Evolutionary conservation across 1,140 invertebrate species (phyloP).

Genomic region (Drosophila funebris): DNA sequence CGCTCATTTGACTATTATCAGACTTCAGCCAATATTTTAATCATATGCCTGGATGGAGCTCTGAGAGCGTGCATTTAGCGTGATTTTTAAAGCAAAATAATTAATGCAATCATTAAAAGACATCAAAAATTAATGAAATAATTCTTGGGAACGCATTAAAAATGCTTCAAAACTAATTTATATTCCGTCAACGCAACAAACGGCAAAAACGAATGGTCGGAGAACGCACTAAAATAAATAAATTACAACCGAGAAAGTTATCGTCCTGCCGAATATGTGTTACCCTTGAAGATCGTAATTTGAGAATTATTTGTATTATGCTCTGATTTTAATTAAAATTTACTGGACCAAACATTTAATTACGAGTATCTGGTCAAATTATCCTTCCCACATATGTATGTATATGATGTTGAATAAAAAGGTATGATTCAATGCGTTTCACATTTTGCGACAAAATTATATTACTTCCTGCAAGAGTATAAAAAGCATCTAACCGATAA

Average conservation of each 20-base stretch:
- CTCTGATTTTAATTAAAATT: too few relatives aligned
- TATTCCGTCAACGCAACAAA: slow-evolving; percentile 53
- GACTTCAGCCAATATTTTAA: background rate
- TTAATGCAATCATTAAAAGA: slow-evolving; percentile 51
- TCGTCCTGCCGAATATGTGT: background rate
- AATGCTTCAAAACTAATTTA: slow-evolving; percentile 58
- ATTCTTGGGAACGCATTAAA: slow-evolving; percentile 53
- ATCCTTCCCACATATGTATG: background rate
- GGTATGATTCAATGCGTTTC: background rate
- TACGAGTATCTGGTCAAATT: too few relatives aligned
- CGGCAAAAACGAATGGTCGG: slow-evolving; percentile 12
- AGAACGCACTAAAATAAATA: slow-evolving; percentile 21
- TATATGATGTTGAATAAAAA: background rate
- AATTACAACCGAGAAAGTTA: background rate
- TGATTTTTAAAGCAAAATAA: slow-evolving; percentile 25
- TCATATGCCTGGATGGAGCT: background rate
- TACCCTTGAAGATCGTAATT: background rate
- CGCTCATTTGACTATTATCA: background rate
- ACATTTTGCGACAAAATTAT: background rate
- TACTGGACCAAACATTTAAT: too few relatives aligned
- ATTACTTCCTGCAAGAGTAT: background rate
- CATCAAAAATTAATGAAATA: slow-evolving; percentile 64
- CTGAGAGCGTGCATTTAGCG: background rate
- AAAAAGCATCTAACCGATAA: background rate
- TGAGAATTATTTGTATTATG: background rate